Conservation (phyloP, 1,140 invertebrate genomes). For the Oscheius sp. region DNA sequence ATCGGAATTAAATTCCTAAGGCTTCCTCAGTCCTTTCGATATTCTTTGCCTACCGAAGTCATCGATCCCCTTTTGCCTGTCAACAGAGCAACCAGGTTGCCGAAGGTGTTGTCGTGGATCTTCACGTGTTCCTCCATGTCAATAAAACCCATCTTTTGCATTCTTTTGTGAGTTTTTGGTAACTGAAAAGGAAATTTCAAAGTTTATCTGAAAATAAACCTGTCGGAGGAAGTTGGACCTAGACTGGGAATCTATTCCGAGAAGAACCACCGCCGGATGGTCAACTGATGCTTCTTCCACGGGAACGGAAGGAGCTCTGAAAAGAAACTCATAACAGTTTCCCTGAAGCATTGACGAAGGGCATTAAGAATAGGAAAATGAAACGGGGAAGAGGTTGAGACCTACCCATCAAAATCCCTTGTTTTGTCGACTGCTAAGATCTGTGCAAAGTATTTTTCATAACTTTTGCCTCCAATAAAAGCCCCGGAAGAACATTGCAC, state of each 20-base stretch:
- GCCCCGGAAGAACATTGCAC: background rate
- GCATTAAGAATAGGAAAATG: background rate
- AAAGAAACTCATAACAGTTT: background rate
- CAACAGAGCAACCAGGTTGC: conserved; percentile 29
- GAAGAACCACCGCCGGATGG: conserved; percentile 28
- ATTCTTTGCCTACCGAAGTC: conserved; percentile 10
- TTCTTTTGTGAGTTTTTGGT: conserved; percentile 29
- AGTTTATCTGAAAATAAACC: background rate
- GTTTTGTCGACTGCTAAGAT: background rate
- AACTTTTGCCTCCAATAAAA: background rate
- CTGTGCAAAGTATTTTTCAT: background rate
- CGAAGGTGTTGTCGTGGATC: conserved; percentile 38
- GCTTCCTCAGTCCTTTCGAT: conserved; percentile 32
- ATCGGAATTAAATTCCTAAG: conserved; percentile 62
- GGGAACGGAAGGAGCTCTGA: conserved; percentile 1
- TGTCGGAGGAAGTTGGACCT: conserved; percentile 34
- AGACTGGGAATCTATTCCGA: conserved; percentile 39
- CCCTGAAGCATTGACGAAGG: background rate
- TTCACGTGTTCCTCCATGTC: conserved; percentile 38
- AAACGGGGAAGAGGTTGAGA: background rate
- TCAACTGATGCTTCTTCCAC: conserved; percentile 4
- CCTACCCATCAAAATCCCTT: background rate
- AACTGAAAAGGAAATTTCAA: conserved; percentile 13
- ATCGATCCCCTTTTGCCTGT: conserved; percentile 31
- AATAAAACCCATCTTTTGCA: conserved; percentile 33